These are phyloP conservation scores for Ophion obscuratus DNA, from an alignment of 2,888 invertebrate genomes.

Conservation along the genomic window DNA sequence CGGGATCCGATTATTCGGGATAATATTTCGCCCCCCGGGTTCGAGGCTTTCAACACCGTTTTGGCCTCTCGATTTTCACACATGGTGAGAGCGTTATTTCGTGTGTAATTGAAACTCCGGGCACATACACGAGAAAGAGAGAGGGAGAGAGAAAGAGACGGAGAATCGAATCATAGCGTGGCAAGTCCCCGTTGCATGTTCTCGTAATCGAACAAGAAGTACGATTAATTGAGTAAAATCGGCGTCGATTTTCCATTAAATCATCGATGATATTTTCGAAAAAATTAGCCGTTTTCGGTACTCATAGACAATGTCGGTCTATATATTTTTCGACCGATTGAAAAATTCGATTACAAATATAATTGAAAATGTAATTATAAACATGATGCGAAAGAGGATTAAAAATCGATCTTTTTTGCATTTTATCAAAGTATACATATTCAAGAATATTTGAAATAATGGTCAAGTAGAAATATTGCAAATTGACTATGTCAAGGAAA, in stretches of 20 bases:
- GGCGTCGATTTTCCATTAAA: slow-evolving; percentile 8
- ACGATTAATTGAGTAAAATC: slow-evolving; percentile 12
- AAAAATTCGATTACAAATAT: no score
- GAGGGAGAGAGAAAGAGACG: not conserved
- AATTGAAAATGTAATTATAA: no score
- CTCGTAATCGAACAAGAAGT: slow-evolving; percentile 30
- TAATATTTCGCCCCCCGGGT: slow-evolving; percentile 49
- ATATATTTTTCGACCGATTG: no score
- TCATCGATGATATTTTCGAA: not conserved
- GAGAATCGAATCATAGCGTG: slow-evolving; percentile 4
- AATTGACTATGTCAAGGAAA: no score
- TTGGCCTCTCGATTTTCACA: slow-evolving; percentile 48
- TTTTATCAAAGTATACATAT: no score
- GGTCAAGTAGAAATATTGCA: no score
- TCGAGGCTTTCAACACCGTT: slow-evolving; percentile 42
- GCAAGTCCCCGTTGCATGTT: slow-evolving; percentile 12
- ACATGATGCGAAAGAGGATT: no score
- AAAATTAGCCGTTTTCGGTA: no score
- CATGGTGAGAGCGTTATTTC: slow-evolving; percentile 37
- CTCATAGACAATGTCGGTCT: no score
- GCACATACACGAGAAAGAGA: not conserved
- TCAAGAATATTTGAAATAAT: no score
- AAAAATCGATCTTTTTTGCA: no score
- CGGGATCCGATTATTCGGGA: slow-evolving; percentile 56
- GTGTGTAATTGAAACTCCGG: slow-evolving; percentile 52